phyloP scores from a whole-genome alignment of 2,797 vertebrate species.

The Euthynnus affinis region DNA sequence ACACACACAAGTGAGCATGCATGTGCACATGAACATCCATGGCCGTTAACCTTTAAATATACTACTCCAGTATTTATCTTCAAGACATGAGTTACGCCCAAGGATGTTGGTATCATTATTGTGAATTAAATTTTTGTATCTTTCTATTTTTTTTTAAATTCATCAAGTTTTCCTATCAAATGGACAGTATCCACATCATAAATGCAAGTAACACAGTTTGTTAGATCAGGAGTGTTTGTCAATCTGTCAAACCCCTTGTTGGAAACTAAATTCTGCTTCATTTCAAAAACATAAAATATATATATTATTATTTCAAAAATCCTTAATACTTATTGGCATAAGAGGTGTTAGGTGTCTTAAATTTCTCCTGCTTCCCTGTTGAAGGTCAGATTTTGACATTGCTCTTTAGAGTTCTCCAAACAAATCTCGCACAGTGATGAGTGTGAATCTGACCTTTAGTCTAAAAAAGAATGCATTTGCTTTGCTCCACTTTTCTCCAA shows the following conservation, averaged over 20 bases:
- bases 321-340: slow-evolving; percentile 20
- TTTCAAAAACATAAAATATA: neutral
- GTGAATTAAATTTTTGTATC: slow-evolving; percentile 52
- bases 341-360: neutral
- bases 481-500: slow-evolving; percentile 41
- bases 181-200: neutral
- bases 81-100: slow-evolving; percentile 53
- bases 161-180: slow-evolving; percentile 25
- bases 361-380: neutral
- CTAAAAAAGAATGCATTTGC: slow-evolving; percentile 37
- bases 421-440: slow-evolving; percentile 31
- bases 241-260: neutral
- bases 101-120: slow-evolving; percentile 58
- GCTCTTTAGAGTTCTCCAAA: slow-evolving; percentile 40
- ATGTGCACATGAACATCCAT: slow-evolving; percentile 49
- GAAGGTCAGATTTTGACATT: slow-evolving; percentile 18
- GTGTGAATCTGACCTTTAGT: slow-evolving; percentile 60
- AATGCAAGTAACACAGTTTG: neutral
- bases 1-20: slow-evolving; percentile 30
- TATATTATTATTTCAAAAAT: too few relatives aligned
- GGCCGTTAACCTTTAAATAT: slow-evolving; percentile 77
- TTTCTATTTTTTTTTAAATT: slow-evolving; percentile 29
- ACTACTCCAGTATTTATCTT: slow-evolving; percentile 63
- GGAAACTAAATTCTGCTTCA: neutral
- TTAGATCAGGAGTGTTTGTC: slow-evolving; percentile 16